A percentile compares a stretch with the other conserved stretches of the same genome.
phyloP scores from a whole-genome alignment of 35 echinoderm and acorn worm species.

The Lytechinus pictus region DNA sequence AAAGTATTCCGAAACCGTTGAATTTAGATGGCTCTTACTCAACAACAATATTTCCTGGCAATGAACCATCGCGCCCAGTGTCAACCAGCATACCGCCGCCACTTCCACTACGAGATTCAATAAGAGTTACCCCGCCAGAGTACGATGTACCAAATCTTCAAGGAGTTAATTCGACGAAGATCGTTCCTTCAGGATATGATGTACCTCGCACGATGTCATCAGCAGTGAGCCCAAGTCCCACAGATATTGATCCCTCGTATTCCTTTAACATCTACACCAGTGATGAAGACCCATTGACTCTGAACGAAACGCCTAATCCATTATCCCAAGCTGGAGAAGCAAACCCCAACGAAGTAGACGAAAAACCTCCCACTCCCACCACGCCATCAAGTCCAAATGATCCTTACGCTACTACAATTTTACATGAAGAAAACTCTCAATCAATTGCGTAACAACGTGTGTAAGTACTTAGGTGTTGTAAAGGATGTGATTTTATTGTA shows the following conservation, averaged over 20 bases:
- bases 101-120: neutral
- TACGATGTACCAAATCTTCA: neutral
- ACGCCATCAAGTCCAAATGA: neutral
- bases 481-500: no score
- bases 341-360: neutral
- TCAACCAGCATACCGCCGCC: neutral
- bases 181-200: neutral
- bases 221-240: neutral
- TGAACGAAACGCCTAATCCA: neutral
- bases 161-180: neutral
- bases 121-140: neutral
- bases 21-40: conserved; percentile 17
- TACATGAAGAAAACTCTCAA: neutral
- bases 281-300: neutral
- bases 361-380: neutral
- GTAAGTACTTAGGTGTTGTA: no score
- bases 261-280: neutral
- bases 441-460: neutral
- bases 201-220: neutral
- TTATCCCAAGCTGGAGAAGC: neutral
- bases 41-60: neutral
- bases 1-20: neutral
- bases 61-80: neutral
- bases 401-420: neutral
- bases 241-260: neutral